Evolutionary conservation across 2,797 vertebrate species (phyloP), one percentile per base, ranked within the genome.

Genomic region (Emydoidea blandingii): DNA sequence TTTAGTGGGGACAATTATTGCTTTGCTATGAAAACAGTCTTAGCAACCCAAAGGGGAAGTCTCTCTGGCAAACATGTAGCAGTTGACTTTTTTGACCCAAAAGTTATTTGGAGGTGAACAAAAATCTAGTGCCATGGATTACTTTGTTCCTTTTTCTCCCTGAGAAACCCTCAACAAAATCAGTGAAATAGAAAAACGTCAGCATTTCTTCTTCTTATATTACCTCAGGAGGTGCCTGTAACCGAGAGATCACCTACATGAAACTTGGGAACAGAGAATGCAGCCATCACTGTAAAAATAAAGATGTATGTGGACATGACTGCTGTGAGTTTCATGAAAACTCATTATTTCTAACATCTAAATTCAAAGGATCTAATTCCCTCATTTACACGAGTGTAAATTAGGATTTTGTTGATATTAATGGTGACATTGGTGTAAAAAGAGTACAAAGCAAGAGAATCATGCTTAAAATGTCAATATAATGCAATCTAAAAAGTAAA

Each of bases 221-320:
- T 96, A 90, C 89, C 92, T 92, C 97, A 98, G 98, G 94, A 97
- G 91, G 27, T 78, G 87, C 23, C 85, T 93, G 81, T 91, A 95
- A 92, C 85, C 91, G 94, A 85, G 96, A 91, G 44, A 89, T 68
- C 91, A 8, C 72, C 79, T 96, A 87, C 89, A 98, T 95, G 96
- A 98, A 97, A 95, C 87, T 85, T 41, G 98, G 97, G 84, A 99
- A 98, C 96, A 98, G 99, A 98, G 98, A 98, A 88, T 99, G 99
- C 96, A 99, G 99, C 98, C 99, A 99, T 97, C 98, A 98, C 91
- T 99, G 99, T 98, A 99, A 99, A 98, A 99, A 99, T 96, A 99
- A 99, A 97, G 98, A 99, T 68, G 88, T 97, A 16, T 99, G 99
- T 98, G 99, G 98, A 81, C 99, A 99, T 79, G 99, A 99, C 85